These are phyloP conservation scores for Griposia aprilina DNA, from an alignment of 2,888 invertebrate species.

Conservation along the genomic window DNA sequence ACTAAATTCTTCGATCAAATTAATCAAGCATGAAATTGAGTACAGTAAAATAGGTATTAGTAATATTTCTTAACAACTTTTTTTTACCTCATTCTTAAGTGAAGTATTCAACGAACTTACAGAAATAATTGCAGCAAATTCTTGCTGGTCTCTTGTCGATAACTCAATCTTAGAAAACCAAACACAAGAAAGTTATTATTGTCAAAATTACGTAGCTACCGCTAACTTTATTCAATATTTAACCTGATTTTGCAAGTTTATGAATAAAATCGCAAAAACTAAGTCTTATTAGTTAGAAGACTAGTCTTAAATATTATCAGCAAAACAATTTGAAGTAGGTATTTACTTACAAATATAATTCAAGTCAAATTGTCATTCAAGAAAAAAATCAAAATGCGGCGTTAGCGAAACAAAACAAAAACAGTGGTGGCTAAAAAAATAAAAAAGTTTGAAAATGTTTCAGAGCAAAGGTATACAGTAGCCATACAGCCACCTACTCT, in stretches of 20 bases:
- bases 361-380: neutral
- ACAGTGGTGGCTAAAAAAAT: too few relatives aligned
- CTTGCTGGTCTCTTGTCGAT: too few relatives aligned
- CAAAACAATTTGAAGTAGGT: neutral
- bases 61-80: too few relatives aligned
- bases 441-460: neutral
- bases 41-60: neutral
- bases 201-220: neutral
- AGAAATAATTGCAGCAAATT: neutral
- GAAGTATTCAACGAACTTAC: neutral
- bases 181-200: neutral
- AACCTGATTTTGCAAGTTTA: too few relatives aligned
- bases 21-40: constrained; percentile 30
- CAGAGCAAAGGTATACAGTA: neutral
- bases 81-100: neutral
- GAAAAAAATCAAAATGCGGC: neutral
- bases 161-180: neutral
- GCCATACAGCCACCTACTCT: neutral
- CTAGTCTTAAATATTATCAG: neutral
- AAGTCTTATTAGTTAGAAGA: neutral
- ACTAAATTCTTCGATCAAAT: neutral
- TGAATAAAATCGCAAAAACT: neutral
- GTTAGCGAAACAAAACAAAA: neutral
- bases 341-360: neutral
- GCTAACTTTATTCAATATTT: neutral